These are phyloP conservation scores for Athetis lepigone DNA, from an alignment of 2,888 invertebrate species.

Conservation along the genomic window DNA sequence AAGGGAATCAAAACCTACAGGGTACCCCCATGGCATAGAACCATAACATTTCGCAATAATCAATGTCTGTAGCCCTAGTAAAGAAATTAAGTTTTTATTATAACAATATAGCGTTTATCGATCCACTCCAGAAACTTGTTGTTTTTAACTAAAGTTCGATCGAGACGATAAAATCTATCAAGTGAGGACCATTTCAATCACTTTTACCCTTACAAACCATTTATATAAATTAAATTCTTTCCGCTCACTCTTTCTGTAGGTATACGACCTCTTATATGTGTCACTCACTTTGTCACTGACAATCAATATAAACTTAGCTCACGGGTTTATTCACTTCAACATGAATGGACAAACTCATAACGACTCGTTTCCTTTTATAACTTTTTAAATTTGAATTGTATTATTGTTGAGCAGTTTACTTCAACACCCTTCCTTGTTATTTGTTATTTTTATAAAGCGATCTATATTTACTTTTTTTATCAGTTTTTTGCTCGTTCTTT, in stretches of 20 bases:
- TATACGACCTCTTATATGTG: neutral
- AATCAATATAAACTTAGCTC: slow-evolving; percentile 3
- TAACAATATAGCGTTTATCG: no score
- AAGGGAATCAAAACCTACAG: no score
- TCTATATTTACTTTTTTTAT: no score
- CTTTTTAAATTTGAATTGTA: neutral
- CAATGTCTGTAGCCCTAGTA: no score
- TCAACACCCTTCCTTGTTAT: neutral
- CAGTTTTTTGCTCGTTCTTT: no score
- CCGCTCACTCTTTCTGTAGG: neutral
- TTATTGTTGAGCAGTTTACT: neutral
- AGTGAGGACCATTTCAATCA: neutral
- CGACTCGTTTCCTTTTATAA: neutral
- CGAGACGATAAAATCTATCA: neutral
- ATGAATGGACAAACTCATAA: slow-evolving; percentile 2
- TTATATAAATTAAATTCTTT: neutral
- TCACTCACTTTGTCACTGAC: neutral
- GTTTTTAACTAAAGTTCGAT: neutral
- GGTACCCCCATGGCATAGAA: no score
- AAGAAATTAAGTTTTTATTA: no score
- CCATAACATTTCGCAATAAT: no score
- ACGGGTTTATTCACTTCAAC: neutral
- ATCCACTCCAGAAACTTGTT: no score
- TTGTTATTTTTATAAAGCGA: neutral
- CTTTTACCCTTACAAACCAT: neutral